Base-by-base conservation (phyloP, 1,140 invertebrate species). In the Drosophila gunungcola region DNA sequence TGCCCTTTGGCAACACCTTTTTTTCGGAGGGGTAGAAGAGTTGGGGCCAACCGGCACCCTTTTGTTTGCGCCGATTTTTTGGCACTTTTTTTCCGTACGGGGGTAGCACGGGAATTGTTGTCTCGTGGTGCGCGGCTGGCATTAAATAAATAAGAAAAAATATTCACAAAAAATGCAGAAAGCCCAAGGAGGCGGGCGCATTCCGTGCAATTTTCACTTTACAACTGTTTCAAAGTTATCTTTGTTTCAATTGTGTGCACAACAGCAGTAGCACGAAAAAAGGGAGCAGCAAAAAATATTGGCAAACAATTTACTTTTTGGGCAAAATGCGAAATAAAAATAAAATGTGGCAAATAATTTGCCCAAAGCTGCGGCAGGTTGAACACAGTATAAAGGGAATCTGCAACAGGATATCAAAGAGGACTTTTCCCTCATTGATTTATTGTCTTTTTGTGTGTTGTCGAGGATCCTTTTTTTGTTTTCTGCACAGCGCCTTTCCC, bases 211-310 rank as follows among this genome's bases (percentile, higher is more conserved):
- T 91, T 91, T 91, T 89, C 88, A 81, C 77, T 81, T 89, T 83
- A 91, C 88, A 91, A 91, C 89, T 91, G 88, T 88, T 91, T 91
- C 88, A 91, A 91, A 91, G 88, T 89, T 89, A 89, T 89, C 84
- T 89, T 89, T 89, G 84, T 89, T 89, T 80, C 84, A 84, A 89
- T 84, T 88, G 73, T 89, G 60, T 80, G 60, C 73, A 78, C 72
- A 38, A 10, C 48, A 9, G 48, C 75, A 62, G 51, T 62, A 57
- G 57, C 61, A 43, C 25, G 41, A 57, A 67, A 78, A 48, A 32
- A 25, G 29, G 29, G 46, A 72, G 73, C 67, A 82, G 55, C 56
- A 79, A 90, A 86, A 90, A 86, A 91, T 91, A 91, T 88, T 91
- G 88, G 88, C 88, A 88, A 91, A 91, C 88, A 91, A 91, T 91